These are phyloP conservation scores for Corythoichthys haematopterus DNA, from an alignment of 2,113 vertebrate genomes.

Conservation along the genomic window DNA sequence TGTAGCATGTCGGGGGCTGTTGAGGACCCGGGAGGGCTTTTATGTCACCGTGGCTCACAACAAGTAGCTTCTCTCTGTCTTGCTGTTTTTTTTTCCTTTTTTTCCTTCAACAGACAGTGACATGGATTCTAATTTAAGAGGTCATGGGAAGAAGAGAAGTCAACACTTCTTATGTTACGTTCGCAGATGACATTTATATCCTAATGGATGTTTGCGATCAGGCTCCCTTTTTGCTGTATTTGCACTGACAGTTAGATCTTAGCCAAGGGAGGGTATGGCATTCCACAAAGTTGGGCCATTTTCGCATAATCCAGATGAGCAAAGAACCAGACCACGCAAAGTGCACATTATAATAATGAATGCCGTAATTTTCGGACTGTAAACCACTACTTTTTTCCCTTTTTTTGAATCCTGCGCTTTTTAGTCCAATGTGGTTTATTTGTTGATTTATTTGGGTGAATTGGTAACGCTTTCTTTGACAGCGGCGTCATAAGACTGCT, in stretches of 20 bases:
- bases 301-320: no score
- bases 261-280: neutral
- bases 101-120: slow-evolving; percentile 42
- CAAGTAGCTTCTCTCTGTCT: slow-evolving; percentile 25
- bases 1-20: slow-evolving; percentile 51
- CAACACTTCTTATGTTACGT: slow-evolving; percentile 52
- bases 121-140: slow-evolving; percentile 66
- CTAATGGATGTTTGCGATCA: slow-evolving; percentile 9
- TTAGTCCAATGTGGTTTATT: no score
- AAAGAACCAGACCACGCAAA: no score
- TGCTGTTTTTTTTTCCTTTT: neutral
- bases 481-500: no score
- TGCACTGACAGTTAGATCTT: slow-evolving; percentile 8
- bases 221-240: slow-evolving; percentile 10
- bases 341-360: no score
- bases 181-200: slow-evolving; percentile 35
- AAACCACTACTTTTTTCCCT: no score
- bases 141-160: slow-evolving; percentile 61
- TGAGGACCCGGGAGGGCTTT: slow-evolving; percentile 41
- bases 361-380: no score
- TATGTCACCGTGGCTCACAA: slow-evolving; percentile 44
- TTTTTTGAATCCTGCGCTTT: no score
- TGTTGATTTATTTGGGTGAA: no score
- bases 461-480: no score
- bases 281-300: neutral